Base-by-base conservation (phyloP, 1,140 invertebrate species). In the Tenebrio molitor region DNA sequence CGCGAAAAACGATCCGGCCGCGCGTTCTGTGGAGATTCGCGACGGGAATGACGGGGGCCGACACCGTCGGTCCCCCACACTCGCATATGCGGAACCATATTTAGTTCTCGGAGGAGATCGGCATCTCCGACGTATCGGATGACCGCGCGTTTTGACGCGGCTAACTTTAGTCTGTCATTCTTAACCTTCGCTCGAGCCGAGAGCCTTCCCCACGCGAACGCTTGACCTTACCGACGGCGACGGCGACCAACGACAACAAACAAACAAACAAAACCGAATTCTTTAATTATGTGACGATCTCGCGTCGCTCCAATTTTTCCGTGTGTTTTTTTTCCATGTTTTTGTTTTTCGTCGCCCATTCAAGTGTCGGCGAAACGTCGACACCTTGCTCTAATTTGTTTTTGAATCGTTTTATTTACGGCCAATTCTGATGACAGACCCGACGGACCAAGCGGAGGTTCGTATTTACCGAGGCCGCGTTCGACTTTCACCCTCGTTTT, bases 41-140 rank as follows among this genome's bases (percentile, higher is more conserved):
- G 25, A 29, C 25, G 23, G 50, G 23, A 58, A 29, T 58, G 50
- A 58, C 50, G 50, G 50, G 50, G 1, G n/a, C 25, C 50, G 50
- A 58, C 50, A 58, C 50, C 50, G 29, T 58, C 64, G 21, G 36
- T 66, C 42, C 42, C 42, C 64, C 42, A 65, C 39, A 16, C 39
- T 41, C 36, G 15, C 64, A 44, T 66, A 58, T 58, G 50, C 64
- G 64, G 64, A 66, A 66, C 64, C 64, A 66, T 66, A 66, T 66
- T 66, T 66, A 66, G 64, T 66, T 66, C 64, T 66, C 64, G 64
- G 64, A 44, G 17, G 36, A 66, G 64, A 44, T 41, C 36, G 64
- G 64, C 34, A 42, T 66, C 64, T 23, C 42, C 34, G 42, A 44
- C 17, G 64, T 66, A 66, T 66, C 64, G 23, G 21, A 42, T 66